Conservation (phyloP, 2,888 invertebrate species). For the Mythimna ferrago region DNA sequence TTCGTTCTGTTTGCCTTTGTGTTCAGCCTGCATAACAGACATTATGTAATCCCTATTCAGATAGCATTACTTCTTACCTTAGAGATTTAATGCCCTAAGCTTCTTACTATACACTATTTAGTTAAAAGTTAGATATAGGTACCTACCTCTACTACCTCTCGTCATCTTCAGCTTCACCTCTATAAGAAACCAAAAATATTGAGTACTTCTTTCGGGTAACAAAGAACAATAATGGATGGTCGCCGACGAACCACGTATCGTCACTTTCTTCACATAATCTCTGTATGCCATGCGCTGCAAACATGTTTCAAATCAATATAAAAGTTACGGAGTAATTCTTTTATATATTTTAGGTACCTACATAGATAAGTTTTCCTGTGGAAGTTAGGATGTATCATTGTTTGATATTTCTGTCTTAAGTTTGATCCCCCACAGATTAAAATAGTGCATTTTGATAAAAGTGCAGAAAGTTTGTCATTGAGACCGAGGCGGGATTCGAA, state of each 20-base stretch:
- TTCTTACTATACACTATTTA: too few species aligned
- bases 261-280: not conserved
- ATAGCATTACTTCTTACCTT: too few species aligned
- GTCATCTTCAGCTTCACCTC: slow-evolving; percentile 24
- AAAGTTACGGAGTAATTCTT: not conserved
- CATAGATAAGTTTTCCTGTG: not conserved
- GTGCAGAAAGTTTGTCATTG: too few species aligned
- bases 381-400: not conserved
- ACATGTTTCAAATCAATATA: slow-evolving; percentile 10
- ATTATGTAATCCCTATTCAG: too few species aligned
- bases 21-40: too few species aligned
- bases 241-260: slow-evolving; percentile 22
- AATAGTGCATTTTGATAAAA: not conserved
- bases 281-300: slow-evolving; percentile 27
- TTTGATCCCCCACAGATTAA: not conserved
- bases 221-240: slow-evolving; percentile 43
- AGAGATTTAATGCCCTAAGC: too few species aligned
- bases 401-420: too few species aligned
- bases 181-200: slow-evolving; percentile 23
- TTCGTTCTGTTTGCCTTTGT: too few species aligned
- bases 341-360: not conserved
- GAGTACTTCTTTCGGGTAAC: slow-evolving; percentile 26
- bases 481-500: too few species aligned
- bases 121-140: not conserved
- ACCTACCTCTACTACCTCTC: slow-evolving; percentile 21